These are phyloP conservation scores for Megamerina dolium DNA, from an alignment of 2,888 invertebrate genomes.

Conservation along the genomic window DNA sequence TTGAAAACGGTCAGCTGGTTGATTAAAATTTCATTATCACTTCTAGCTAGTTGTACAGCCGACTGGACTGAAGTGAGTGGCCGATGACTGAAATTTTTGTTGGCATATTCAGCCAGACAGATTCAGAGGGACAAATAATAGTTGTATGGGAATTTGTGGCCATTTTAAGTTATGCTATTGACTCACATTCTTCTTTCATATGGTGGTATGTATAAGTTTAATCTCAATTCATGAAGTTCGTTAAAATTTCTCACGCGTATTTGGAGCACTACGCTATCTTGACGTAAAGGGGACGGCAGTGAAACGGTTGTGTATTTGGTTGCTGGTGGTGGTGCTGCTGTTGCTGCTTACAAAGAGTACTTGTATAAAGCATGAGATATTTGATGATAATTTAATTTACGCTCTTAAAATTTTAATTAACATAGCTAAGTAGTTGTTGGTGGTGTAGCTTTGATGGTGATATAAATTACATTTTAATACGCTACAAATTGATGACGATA, in stretches of 20 bases:
- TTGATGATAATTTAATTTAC: constrained; percentile 34
- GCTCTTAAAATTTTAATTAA: constrained; percentile 44
- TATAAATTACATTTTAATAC: constrained; percentile 6
- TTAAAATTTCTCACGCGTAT: constrained; percentile 44
- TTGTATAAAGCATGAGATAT: too few relatives aligned
- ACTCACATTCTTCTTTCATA: not conserved
- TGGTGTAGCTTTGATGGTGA: not conserved
- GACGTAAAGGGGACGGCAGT: too few relatives aligned
- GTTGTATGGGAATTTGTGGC: constrained; percentile 7
- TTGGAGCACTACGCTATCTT: constrained; percentile 28
- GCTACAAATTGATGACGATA: constrained; percentile 2
- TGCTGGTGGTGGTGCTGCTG: too few relatives aligned
- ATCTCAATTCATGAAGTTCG: not conserved
- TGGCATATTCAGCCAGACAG: not conserved
- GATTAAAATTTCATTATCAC: not conserved
- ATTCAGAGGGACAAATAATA: not conserved
- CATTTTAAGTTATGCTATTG: not conserved
- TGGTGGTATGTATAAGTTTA: not conserved
- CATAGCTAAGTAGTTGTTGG: not conserved
- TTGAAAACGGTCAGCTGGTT: not conserved
- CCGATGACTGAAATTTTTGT: too few relatives aligned
- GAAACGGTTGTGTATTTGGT: too few relatives aligned
- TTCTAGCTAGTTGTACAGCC: too few relatives aligned
- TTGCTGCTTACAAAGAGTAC: too few relatives aligned
- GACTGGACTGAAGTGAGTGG: too few relatives aligned